Evolutionary conservation across 2,113 vertebrate genomes (phyloP).

Genomic region (Leiothrix lutea): DNA sequence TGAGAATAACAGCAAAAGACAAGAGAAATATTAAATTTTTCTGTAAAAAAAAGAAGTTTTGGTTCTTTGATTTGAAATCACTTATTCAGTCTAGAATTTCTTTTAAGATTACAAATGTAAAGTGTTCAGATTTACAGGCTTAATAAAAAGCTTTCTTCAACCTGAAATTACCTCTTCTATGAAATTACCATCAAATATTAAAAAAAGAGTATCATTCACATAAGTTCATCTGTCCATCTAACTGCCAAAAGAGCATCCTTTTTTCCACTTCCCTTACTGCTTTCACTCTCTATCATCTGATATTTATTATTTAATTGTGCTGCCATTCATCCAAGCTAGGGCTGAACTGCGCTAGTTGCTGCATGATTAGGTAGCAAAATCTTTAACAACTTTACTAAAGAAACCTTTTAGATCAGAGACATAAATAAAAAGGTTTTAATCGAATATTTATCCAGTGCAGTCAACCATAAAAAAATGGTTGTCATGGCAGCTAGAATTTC

Average conservation of each 20-base stretch:
- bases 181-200: background rate
- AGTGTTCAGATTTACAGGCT: background rate
- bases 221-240: background rate
- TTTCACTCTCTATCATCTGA: background rate
- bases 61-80: background rate
- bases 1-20: background rate
- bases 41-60: background rate
- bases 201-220: background rate
- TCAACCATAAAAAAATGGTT: constrained; percentile 7
- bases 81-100: background rate
- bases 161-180: background rate
- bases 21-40: background rate
- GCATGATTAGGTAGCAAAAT: background rate
- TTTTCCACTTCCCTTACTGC: background rate
- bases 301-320: background rate
- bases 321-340: background rate
- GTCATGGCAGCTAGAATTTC: background rate
- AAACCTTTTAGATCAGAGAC: background rate
- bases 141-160: background rate
- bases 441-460: background rate
- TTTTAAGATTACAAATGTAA: background rate
- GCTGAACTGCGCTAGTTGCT: background rate
- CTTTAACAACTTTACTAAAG: background rate
- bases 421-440: constrained; percentile 10
- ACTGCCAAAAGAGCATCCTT: background rate